phyloP scores from a whole-genome alignment of 2,888 invertebrate genomes.

The Drosophila meridiana region DNA sequence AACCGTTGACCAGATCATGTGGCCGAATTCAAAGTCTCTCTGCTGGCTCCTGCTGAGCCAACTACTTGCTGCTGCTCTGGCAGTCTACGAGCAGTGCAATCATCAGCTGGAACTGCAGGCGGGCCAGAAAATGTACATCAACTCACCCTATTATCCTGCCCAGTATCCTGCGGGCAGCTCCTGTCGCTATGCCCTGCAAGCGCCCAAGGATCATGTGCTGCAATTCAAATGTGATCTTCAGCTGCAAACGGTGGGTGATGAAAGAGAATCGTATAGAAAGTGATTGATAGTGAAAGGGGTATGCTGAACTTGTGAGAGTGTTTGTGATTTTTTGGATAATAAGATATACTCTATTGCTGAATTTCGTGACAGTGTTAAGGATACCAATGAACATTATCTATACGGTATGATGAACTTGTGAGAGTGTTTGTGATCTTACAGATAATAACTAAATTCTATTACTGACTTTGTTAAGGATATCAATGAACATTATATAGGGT shows the following conservation, averaged over 20 bases:
- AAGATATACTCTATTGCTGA: too few species aligned
- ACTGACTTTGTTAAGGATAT: too few species aligned
- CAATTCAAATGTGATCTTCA: constrained; percentile 79
- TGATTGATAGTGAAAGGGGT: background rate
- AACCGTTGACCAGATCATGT: constrained; percentile 58
- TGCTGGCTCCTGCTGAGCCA: constrained; percentile 19
- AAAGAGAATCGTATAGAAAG: too few species aligned
- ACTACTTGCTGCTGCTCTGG: constrained; percentile 15
- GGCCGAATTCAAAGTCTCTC: constrained; percentile 11
- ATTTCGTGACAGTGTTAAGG: too few species aligned
- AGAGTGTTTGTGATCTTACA: too few species aligned
- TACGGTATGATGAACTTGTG: too few species aligned
- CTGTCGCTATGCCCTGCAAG: constrained; percentile 81
- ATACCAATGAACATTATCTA: too few species aligned
- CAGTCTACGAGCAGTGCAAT: constrained; percentile 80
- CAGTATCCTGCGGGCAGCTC: constrained; percentile 81
- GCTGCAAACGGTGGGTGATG: constrained; percentile 76
- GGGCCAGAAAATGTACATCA: constrained; percentile 77
- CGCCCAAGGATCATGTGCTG: constrained; percentile 79
- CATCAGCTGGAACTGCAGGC: constrained; percentile 75
- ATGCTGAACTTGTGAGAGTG: background rate
- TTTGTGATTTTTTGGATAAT: background rate
- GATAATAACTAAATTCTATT: too few species aligned
- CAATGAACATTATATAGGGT: background rate
- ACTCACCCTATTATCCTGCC: constrained; percentile 82